Base-by-base conservation (phyloP, 2,888 invertebrate genomes). In the Sarcophaga caerulescens region DNA sequence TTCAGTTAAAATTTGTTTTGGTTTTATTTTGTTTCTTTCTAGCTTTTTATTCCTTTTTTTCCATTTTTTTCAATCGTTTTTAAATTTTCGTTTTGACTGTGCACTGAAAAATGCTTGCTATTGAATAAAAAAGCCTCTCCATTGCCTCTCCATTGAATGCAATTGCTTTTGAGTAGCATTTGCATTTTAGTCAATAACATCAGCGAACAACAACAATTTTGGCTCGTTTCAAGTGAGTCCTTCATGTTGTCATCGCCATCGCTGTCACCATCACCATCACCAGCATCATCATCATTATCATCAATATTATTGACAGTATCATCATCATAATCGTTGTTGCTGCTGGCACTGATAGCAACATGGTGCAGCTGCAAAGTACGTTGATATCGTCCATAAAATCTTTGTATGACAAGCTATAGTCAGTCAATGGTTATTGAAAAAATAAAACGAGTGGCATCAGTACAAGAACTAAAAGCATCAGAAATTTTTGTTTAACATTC, bases 151-250 rank as follows among this genome's bases (percentile, higher is more conserved):
- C 77, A 80, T 62, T 70, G 73, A 84, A 81, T 78, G 70, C 60
- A 81, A 81, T 86, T 83, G 81, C 74, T 81, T 78, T 84, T 75
- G 81, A 81, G 75, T 81, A 81, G 83, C 81, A 86, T 86, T 86
- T 86, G 84, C 86, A 84, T 84, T 52, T 84, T 68, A 84, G 70
- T 84, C 78, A 84, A 84, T 78, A 84, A 66, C 81, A 25, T 81
- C 62, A 68, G 77, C 71, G 63, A 70, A 2, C 75, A 84, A 84
- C 75, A 84, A 66, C 77, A 25, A 70, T 17, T 69, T 84, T 84
- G 74, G 69, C 45, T 74, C 19, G 25, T 12, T 21, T 74, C 25
- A 65, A 84, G 74, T 52, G 17, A 25, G 47, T 35, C 47, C 74
- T 83, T 68, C 44, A 68, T 74, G 71, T 76, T 70, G 71, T 52